phyloP scores from a whole-genome alignment of 92 coral and sea anemone genomes.

The Micromussa lordhowensis region DNA sequence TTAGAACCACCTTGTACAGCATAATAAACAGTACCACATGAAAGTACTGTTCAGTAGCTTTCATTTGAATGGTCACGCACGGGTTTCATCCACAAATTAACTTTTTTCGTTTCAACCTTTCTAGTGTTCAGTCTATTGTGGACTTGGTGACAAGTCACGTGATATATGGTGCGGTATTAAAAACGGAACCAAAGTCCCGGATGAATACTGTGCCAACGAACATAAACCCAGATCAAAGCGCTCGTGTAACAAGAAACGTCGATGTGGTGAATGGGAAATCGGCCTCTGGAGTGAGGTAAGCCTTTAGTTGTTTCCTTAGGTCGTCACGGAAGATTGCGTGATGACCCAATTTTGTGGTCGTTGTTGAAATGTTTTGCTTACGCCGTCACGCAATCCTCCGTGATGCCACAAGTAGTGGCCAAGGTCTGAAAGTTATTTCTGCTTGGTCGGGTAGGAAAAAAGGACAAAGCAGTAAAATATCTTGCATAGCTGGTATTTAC shows the following conservation, averaged over 20 bases:
- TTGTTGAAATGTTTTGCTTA: too few species aligned
- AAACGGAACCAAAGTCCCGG: conserved; percentile 63
- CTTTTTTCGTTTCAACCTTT: neutral
- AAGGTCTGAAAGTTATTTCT: neutral
- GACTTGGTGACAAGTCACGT: conserved; percentile 67
- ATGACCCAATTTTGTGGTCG: too few species aligned
- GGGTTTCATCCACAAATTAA: neutral
- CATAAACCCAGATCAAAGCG: conserved; percentile 73
- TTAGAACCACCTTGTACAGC: neutral
- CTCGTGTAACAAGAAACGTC: conserved; percentile 77
- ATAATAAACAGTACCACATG: neutral
- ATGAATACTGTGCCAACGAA: conserved; percentile 61
- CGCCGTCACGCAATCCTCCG: neutral
- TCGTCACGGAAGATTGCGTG: neutral
- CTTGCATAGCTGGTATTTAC: neutral
- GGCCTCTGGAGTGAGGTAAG: conserved; percentile 89
- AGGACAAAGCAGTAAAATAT: neutral
- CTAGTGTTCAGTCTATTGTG: conserved; percentile 86
- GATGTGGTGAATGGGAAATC: conserved; percentile 85
- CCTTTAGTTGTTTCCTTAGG: neutral
- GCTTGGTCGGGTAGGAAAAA: neutral
- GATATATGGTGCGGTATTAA: conserved; percentile 63
- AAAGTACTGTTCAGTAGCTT: too few species aligned
- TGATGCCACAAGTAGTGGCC: neutral
- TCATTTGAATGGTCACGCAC: too few species aligned